A percentile compares a stretch with the other conserved stretches of the same genome.
Evolutionary conservation across 2,113 vertebrate genomes (phyloP).

Genomic region (Pomatorhinus ruficollis): DNA sequence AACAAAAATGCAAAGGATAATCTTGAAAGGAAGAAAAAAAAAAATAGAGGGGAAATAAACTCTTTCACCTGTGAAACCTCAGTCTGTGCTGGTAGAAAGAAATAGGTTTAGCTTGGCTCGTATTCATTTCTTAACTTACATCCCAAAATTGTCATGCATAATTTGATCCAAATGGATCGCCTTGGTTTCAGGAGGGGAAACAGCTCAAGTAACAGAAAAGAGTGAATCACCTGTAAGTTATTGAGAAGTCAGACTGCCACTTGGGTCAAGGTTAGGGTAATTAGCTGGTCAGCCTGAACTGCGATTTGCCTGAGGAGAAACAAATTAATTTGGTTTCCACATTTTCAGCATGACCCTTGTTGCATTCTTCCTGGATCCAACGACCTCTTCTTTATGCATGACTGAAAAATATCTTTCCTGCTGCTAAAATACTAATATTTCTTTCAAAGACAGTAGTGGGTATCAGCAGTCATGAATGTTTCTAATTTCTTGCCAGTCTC

Average conservation of each 20-base stretch:
- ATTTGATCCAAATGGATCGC: slow-evolving; percentile 75
- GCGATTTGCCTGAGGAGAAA: slow-evolving; percentile 72
- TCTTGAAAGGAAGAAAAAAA: neutral
- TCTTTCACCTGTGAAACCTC: slow-evolving; percentile 39
- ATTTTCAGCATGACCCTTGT: slow-evolving; percentile 44
- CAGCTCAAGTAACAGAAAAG: slow-evolving; percentile 13
- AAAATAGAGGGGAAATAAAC: slow-evolving; percentile 9
- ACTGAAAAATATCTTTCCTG: slow-evolving; percentile 34
- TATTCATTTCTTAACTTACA: slow-evolving; percentile 52
- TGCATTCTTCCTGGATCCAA: slow-evolving; percentile 32
- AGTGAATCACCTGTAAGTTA: slow-evolving; percentile 73
- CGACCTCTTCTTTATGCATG: neutral
- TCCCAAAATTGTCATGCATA: slow-evolving; percentile 68
- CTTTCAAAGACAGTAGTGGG: slow-evolving; percentile 18
- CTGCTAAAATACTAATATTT: slow-evolving; percentile 29
- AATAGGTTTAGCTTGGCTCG: slow-evolving; percentile 55
- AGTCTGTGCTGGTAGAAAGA: slow-evolving; percentile 11
- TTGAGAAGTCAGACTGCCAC: slow-evolving; percentile 47
- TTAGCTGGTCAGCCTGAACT: slow-evolving; percentile 66
- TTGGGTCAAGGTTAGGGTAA: slow-evolving; percentile 67
- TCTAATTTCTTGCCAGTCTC: slow-evolving; percentile 46
- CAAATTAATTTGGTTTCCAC: slow-evolving; percentile 67
- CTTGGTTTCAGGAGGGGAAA: slow-evolving; percentile 60
- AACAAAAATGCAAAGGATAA: neutral
- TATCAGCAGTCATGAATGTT: slow-evolving; percentile 22